Evolutionary conservation across 2,888 invertebrate species (phyloP).

Genomic region (Mythimna ferrago): DNA sequence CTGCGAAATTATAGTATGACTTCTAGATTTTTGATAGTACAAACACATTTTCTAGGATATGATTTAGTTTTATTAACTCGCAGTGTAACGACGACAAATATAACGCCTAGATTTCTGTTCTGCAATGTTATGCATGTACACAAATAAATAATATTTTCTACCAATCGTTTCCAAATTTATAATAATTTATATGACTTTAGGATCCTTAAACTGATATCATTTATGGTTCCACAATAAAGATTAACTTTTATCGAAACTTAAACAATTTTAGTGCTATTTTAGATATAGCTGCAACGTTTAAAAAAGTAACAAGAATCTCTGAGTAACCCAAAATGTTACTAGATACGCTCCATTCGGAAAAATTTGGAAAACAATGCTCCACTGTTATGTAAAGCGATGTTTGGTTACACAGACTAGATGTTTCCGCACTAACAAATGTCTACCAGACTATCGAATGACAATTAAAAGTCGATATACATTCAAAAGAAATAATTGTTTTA

Average conservation of each 20-base stretch:
- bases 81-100: too few species aligned
- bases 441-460: slow-evolving; percentile 18
- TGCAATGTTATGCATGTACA: too few species aligned
- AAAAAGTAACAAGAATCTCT: neutral
- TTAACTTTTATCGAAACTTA: slow-evolving; percentile 9
- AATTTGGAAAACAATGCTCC: slow-evolving; percentile 9
- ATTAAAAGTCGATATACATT: slow-evolving; percentile 23
- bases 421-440: slow-evolving; percentile 21
- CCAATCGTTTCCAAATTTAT: slow-evolving; percentile 1
- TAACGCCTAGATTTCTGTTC: too few species aligned
- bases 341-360: slow-evolving; percentile 16
- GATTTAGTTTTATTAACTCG: too few species aligned
- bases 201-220: slow-evolving; percentile 28
- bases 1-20: neutral
- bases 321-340: slow-evolving; percentile 1
- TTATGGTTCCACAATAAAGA: slow-evolving; percentile 28
- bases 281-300: neutral
- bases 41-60: neutral
- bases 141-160: too few species aligned
- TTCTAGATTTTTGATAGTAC: neutral
- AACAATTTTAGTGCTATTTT: neutral
- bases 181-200: neutral
- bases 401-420: slow-evolving; percentile 18
- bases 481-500: slow-evolving; percentile 18
- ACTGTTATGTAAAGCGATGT: slow-evolving; percentile 46